Percentiles rank a stretch among this genome's conserved stretches.
Evolutionary conservation across 2,888 invertebrate genomes (phyloP).

Genomic region (Tuta absoluta): DNA sequence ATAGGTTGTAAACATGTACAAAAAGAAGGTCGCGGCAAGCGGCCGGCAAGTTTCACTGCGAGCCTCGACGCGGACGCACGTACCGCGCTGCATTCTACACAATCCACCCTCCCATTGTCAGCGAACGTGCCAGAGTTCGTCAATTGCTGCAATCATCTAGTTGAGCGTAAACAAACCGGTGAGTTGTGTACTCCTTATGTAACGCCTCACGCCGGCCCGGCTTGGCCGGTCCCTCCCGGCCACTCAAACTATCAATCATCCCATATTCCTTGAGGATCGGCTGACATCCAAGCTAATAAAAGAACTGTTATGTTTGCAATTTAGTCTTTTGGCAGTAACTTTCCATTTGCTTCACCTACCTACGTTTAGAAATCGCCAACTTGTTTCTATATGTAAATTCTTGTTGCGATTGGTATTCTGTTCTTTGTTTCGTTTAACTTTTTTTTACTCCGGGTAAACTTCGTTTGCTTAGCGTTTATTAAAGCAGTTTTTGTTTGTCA

Average conservation of each 20-base stretch:
- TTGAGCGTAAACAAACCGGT: constrained; percentile 79
- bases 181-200: constrained; percentile 64
- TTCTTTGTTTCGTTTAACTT: constrained; percentile 6
- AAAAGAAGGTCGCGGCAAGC: constrained; percentile 53
- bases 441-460: not conserved
- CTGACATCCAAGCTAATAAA: constrained; percentile 8
- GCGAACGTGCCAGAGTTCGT: constrained; percentile 68
- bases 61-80: constrained; percentile 58
- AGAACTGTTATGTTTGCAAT: not conserved
- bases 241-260: constrained; percentile 18
- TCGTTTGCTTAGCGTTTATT: not conserved
- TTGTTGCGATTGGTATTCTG: not conserved
- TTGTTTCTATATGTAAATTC: not conserved
- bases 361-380: constrained; percentile 3
- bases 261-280: constrained; percentile 14
- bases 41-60: constrained; percentile 63
- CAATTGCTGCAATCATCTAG: constrained; percentile 78
- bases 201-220: constrained; percentile 41
- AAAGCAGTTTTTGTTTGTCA: not conserved
- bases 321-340: constrained; percentile 14
- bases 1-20: constrained; percentile 33
- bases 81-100: constrained; percentile 27
- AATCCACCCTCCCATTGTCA: constrained; percentile 17
- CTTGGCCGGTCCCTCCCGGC: constrained; percentile 18
- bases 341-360: constrained; percentile 8